Evolutionary conservation across 2,888 invertebrate genomes (phyloP).

Genomic region (Sipha maydis): DNA sequence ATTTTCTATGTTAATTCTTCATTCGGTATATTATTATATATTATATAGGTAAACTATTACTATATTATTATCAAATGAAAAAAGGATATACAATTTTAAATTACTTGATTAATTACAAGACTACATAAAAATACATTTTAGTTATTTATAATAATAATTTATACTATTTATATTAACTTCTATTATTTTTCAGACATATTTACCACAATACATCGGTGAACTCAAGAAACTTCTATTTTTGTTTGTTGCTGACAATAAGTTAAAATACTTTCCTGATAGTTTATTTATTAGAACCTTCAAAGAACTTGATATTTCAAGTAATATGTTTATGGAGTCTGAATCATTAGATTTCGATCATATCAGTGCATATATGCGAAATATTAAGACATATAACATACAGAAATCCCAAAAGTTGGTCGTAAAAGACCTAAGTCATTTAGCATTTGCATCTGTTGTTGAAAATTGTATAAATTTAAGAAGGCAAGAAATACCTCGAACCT

Average conservation of each 20-base stretch:
- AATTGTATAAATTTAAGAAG: neutral
- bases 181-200: slow-evolving; percentile 11
- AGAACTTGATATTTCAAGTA: neutral
- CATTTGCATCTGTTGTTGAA: neutral
- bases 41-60: neutral
- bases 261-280: neutral
- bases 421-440: neutral
- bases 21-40: neutral
- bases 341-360: neutral
- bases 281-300: neutral
- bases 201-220: neutral
- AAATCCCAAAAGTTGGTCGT: neutral
- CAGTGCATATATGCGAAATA: neutral
- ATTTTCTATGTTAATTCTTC: too few relatives aligned
- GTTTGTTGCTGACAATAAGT: neutral
- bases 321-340: neutral
- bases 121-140: too few relatives aligned
- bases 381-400: neutral
- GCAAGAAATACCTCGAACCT: neutral
- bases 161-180: neutral
- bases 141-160: too few relatives aligned
- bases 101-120: too few relatives aligned
- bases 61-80: too few relatives aligned
- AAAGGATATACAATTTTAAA: too few relatives aligned
- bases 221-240: neutral